phyloP scores from a whole-genome alignment of 2,888 invertebrate species.

The Phanerotoma sp. region DNA sequence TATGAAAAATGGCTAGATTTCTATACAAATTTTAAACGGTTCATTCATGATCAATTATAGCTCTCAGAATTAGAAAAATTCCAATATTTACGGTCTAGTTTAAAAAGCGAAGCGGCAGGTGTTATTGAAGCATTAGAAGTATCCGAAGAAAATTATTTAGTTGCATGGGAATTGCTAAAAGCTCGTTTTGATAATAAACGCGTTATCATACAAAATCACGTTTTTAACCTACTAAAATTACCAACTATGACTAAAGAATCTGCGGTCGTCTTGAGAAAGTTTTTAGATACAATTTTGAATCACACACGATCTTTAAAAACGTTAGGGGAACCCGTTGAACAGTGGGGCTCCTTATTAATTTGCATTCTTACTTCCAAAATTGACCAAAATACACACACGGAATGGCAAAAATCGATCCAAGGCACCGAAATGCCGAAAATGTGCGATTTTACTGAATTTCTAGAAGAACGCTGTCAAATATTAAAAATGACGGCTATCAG shows the following conservation, averaged over 20 bases:
- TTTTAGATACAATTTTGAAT: not conserved
- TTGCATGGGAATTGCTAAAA: constrained; percentile 2
- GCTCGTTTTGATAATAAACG: constrained; percentile 4
- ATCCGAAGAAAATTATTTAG: not conserved
- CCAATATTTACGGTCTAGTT: not conserved
- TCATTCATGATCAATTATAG: not conserved
- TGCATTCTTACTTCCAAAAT: constrained; percentile 4
- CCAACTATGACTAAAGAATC: constrained; percentile 2
- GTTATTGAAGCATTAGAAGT: constrained; percentile 1
- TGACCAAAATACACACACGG: constrained; percentile 5
- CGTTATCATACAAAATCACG: constrained; percentile 7
- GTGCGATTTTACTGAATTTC: not conserved
- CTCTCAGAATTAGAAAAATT: not conserved
- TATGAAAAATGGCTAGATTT: not conserved
- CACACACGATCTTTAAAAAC: constrained; percentile 17
- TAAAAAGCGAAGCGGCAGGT: not conserved
- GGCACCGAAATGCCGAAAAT: not conserved
- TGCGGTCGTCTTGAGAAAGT: not conserved
- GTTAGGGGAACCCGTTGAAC: constrained; percentile 11
- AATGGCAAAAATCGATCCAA: constrained; percentile 18
- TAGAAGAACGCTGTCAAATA: constrained; percentile 13
- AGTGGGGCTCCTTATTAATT: constrained; percentile 21
- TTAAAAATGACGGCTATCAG: constrained; percentile 7
- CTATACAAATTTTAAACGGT: not conserved
- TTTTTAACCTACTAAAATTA: not conserved